Evolutionary conservation across 2,113 vertebrate species (phyloP), one percentile per base, ranked within the genome.

Genomic region (Rhea americana): DNA sequence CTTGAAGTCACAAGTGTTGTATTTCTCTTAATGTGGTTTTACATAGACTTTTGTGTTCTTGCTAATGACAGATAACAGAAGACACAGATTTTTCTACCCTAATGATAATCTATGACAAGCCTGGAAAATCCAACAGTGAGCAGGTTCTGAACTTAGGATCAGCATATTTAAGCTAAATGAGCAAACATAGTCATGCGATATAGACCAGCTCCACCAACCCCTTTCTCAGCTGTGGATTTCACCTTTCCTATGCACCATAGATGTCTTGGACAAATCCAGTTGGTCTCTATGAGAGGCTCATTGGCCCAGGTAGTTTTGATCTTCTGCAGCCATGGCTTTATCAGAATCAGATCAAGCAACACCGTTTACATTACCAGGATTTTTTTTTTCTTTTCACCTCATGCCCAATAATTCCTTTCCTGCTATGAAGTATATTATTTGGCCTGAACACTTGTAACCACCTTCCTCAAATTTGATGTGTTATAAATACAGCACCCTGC

Each of bases 401-500:
- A 55, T 4, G 3, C 67, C 26, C 21, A 19, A 19, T 68, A 89
- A 90, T 68, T 87, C 81, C 73, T 87, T 80, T 50, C 43, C 43
- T 74, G 39, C 47, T 68, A 39, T 78, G 19, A 94, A 77, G 45
- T 74, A 72, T 62, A 28, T 86, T 80, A 82, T 85, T 93, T 30
- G 10, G 30, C 63, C 59, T 63, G 48, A 76, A 55, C 12, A 80
- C 67, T n/a, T 47, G 13, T 81, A 95, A 87, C 62, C 21, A 58
- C 55, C 65, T 89, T 88, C 77, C 35, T 89, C 62, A 79, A 84
- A 71, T 79, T 93, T 70, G 24, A n/a, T 3, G 0, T 41, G 39
- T 77, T 94, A 51, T 41, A 87, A 94, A 87, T 59, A 92, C n/a
- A 94, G 58, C 20, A 47, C 14, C 39, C 75, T 62, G 24, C 37